Percentiles rank a stretch among this genome's conserved stretches.
phyloP scores from a whole-genome alignment of 2,113 vertebrate genomes.

The Leptosomus discolor region DNA sequence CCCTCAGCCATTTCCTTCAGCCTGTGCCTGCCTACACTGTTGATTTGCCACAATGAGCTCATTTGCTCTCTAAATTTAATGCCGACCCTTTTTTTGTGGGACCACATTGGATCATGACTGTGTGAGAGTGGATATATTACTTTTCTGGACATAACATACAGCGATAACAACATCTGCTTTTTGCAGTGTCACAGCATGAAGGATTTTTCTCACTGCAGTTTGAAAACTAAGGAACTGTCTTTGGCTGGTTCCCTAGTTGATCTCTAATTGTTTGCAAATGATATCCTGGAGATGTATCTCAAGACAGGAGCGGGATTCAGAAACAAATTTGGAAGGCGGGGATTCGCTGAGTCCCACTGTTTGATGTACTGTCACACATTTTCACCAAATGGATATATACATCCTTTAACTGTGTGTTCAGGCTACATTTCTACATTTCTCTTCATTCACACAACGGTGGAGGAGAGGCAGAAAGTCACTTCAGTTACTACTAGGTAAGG shows the following conservation, averaged over 20 bases:
- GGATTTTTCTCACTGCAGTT: neutral
- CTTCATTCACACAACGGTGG: neutral
- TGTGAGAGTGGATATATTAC: neutral
- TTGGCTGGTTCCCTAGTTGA: neutral
- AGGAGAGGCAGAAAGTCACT: neutral
- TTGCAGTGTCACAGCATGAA: neutral
- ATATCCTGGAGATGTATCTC: neutral
- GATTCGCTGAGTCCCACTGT: neutral
- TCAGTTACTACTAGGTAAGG: neutral
- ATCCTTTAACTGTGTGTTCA: fast-evolving
- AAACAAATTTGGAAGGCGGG: neutral
- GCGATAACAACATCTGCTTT: neutral
- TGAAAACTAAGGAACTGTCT: neutral
- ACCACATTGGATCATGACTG: neutral
- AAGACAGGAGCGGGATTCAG: neutral
- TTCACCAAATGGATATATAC: neutral
- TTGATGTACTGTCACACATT: neutral
- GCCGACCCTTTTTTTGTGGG: neutral
- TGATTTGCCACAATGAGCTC: fast-evolving
- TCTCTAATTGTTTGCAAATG: neutral
- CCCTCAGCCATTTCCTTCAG: neutral
- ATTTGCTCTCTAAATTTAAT: neutral
- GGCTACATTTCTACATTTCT: neutral
- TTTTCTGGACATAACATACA: neutral
- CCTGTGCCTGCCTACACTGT: neutral